Conservation (phyloP, 1,140 invertebrate genomes). For the Meloidogyne chitwoodi region DNA sequence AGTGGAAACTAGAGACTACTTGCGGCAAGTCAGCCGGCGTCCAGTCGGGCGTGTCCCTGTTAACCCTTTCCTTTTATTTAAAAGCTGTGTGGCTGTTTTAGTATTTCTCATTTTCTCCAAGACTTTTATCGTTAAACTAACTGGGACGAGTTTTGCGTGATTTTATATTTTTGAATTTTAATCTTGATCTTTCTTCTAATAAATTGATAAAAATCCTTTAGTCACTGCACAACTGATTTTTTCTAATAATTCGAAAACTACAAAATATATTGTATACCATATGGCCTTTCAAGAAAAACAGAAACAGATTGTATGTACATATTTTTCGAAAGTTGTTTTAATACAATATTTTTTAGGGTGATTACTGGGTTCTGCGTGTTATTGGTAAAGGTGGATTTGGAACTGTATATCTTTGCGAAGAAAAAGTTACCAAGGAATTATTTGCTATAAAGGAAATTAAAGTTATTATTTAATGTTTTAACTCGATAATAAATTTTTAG, state of each 20-base stretch:
- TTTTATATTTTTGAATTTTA: no score
- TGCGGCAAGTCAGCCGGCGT: no score
- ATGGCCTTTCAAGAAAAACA: background rate
- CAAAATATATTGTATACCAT: background rate
- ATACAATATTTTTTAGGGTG: background rate
- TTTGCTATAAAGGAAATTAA: slow-evolving; percentile 16
- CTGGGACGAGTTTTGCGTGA: no score
- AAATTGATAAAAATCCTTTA: background rate
- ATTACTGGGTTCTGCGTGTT: background rate
- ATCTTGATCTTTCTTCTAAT: no score
- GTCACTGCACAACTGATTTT: background rate
- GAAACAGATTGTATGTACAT: background rate
- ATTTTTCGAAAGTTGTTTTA: background rate
- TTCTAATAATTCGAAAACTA: background rate
- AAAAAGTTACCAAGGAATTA: slow-evolving; percentile 5
- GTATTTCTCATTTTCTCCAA: no score
- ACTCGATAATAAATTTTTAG: background rate
- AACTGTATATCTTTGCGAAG: slow-evolving; percentile 7
- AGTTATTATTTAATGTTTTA: background rate
- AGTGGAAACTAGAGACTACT: no score
- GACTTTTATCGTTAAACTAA: no score
- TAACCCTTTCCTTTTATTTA: no score
- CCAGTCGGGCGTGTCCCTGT: no score
- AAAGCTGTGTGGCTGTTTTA: no score
- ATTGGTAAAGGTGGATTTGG: slow-evolving; percentile 27